Conservation (phyloP, 2,888 invertebrate genomes). For the Mystacides longicornis region DNA sequence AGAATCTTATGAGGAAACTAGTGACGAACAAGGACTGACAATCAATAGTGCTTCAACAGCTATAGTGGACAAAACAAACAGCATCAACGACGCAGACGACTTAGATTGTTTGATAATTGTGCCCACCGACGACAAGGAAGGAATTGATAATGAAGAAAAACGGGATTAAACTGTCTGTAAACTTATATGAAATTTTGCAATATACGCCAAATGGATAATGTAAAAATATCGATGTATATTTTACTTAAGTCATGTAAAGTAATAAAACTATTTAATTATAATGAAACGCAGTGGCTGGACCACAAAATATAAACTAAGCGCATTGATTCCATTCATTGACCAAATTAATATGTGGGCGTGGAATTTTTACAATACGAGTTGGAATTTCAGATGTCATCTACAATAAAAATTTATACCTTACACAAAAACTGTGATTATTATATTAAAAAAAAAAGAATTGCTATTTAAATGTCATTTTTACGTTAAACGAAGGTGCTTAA, state of each 20-base stretch:
- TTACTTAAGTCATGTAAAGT: not conserved
- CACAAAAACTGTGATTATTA: conserved; percentile 2
- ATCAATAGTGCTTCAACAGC: conserved; percentile 26
- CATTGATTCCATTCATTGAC: not conserved
- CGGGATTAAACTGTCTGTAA: conserved; percentile 11
- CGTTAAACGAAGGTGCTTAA: conserved; percentile 13
- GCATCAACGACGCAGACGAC: conserved; percentile 25
- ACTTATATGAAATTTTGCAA: not conserved
- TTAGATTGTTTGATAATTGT: conserved; percentile 24
- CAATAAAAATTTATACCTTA: not conserved
- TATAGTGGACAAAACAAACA: conserved; percentile 24
- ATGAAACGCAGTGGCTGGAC: not conserved
- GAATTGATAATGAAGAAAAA: conserved; percentile 16
- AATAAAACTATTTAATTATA: too few relatives aligned
- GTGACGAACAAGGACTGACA: conserved; percentile 24
- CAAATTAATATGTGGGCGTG: not conserved
- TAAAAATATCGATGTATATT: conserved; percentile 1
- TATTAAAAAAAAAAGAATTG: not conserved
- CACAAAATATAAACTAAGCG: not conserved
- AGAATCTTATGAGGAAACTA: conserved; percentile 26
- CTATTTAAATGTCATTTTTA: not conserved
- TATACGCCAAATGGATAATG: not conserved
- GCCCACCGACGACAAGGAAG: conserved; percentile 22
- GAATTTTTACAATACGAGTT: not conserved
- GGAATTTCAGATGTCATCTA: conserved; percentile 4